Conservation (phyloP, 2,113 vertebrate species). For the Actenoides hombroni region DNA sequence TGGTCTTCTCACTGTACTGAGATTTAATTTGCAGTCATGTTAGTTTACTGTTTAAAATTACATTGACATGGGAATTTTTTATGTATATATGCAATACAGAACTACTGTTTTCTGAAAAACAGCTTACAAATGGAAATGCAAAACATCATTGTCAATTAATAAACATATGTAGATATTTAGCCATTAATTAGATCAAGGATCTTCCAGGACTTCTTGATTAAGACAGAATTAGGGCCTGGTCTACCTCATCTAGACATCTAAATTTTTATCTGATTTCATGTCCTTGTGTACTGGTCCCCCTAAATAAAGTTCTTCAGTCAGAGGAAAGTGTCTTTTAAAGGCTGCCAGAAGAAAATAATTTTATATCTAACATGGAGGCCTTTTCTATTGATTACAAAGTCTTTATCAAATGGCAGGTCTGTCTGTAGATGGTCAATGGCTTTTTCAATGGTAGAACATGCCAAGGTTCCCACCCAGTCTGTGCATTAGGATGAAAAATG, state of each 20-base stretch:
- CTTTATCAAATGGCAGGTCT: background rate
- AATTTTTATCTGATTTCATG: background rate
- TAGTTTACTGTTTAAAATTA: background rate
- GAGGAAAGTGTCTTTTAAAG: background rate
- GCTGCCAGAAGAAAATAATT: background rate
- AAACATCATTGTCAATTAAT: background rate
- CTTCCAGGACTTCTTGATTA: background rate
- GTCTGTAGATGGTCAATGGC: background rate
- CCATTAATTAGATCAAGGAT: background rate
- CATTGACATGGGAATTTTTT: background rate
- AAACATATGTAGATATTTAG: background rate
- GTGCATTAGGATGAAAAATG: rapidly evolving
- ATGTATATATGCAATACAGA: background rate
- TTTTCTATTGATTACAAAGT: background rate
- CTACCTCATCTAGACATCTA: background rate
- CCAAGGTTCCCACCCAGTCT: rapidly evolving
- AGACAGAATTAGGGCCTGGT: background rate
- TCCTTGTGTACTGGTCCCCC: background rate
- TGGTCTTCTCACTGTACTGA: background rate
- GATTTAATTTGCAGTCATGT: background rate
- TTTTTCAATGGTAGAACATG: rapidly evolving
- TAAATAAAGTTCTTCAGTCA: background rate
- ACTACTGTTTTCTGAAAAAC: background rate
- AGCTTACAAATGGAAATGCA: background rate
- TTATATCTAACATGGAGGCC: background rate